These are phyloP conservation scores for Hydrophis major DNA, from an alignment of 2,797 vertebrate genomes.

Conservation along the genomic window DNA sequence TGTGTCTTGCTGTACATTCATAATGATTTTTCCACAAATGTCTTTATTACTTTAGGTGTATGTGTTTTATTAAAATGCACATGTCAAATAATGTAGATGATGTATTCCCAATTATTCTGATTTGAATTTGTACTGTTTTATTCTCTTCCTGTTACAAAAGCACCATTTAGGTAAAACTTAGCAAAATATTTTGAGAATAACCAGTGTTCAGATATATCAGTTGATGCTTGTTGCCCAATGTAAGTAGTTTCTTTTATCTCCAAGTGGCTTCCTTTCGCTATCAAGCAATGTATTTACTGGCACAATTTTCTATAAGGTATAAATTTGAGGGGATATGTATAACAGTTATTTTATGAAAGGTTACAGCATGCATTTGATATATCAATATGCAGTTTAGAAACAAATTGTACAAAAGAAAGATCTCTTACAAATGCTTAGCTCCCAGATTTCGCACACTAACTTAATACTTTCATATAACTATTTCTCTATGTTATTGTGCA, in stretches of 20 bases:
- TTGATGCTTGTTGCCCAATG: background rate
- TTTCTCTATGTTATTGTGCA: background rate
- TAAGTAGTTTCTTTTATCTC: background rate
- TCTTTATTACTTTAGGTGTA: background rate
- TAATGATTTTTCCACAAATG: background rate
- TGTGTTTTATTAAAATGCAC: background rate
- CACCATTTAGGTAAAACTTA: background rate
- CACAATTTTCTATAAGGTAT: background rate
- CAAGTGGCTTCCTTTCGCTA: background rate
- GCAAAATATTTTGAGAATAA: background rate
- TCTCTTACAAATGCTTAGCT: slow-evolving; percentile 2
- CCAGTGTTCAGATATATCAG: background rate
- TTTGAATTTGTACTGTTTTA: background rate
- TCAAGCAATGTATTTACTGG: background rate
- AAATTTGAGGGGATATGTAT: background rate
- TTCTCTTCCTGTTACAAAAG: background rate
- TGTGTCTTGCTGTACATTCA: background rate
- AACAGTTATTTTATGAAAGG: slow-evolving; percentile 21
- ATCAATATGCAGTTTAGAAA: slow-evolving; percentile 3
- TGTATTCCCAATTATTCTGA: background rate
- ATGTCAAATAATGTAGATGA: background rate
- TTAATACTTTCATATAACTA: slow-evolving; percentile 1
- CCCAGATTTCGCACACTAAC: slow-evolving; percentile 7
- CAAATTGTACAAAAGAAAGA: background rate
- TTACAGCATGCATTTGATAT: background rate